Conservation (phyloP, 2,888 invertebrate genomes). For the Actias luna region DNA sequence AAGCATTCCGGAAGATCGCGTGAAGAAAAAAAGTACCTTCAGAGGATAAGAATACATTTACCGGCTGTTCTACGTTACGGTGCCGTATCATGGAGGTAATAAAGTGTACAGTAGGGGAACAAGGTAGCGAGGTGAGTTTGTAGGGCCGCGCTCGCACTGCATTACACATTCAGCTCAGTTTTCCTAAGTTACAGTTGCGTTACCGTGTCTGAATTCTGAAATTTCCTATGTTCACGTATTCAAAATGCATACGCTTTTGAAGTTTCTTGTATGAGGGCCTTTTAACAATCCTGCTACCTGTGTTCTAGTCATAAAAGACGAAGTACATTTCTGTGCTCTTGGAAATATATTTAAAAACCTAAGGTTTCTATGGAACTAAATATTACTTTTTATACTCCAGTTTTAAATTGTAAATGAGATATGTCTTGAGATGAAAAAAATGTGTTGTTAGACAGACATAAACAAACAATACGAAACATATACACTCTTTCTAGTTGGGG, state of each 20-base stretch:
- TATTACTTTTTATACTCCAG: not conserved
- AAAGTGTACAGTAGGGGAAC: not conserved
- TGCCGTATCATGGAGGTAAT: not conserved
- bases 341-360: no score
- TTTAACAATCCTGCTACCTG: not conserved
- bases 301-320: not conserved
- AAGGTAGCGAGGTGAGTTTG: not conserved
- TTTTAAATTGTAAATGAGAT: no score
- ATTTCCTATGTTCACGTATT: slow-evolving; percentile 17
- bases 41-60: not conserved
- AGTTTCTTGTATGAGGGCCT: not conserved
- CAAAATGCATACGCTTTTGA: slow-evolving; percentile 12
- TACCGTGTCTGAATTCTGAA: slow-evolving; percentile 47
- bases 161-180: slow-evolving; percentile 49
- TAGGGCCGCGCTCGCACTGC: slow-evolving; percentile 31
- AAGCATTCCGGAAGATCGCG: not conserved
- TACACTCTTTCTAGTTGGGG: no score
- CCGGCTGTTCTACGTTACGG: not conserved
- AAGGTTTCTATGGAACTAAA: not conserved
- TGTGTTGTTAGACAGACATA: no score
- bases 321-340: not conserved
- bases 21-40: not conserved
- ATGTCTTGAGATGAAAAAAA: no score
- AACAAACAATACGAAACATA: no score
- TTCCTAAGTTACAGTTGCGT: slow-evolving; percentile 50